Conservation (phyloP, 1,140 invertebrate species). For the Aphelinus atriplicis region DNA sequence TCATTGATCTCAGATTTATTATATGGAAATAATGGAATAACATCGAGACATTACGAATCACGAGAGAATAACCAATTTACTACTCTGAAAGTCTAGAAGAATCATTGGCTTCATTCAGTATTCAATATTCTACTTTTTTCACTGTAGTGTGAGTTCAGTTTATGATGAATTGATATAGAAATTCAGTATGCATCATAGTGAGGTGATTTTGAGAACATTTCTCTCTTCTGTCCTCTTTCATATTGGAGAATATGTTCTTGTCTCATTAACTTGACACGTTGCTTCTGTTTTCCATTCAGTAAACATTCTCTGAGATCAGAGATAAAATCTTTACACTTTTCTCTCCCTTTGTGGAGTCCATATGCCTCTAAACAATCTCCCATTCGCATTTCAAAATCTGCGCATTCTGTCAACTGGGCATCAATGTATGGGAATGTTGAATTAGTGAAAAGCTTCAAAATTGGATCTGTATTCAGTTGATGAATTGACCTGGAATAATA, state of each 20-base stretch:
- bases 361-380: conserved; percentile 37
- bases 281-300: conserved; percentile 8
- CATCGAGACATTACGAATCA: too few relatives aligned
- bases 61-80: too few relatives aligned
- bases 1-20: too few relatives aligned
- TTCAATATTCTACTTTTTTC: too few relatives aligned
- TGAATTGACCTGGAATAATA: conserved; percentile 16
- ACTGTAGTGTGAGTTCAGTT: too few relatives aligned
- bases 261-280: conserved; percentile 29
- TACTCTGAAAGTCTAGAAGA: too few relatives aligned
- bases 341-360: conserved; percentile 9
- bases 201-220: conserved; percentile 24
- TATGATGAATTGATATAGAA: conserved; percentile 49
- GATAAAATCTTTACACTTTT: conserved; percentile 31
- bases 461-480: conserved; percentile 7
- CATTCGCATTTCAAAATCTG: conserved; percentile 36
- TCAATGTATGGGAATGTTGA: background rate
- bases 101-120: too few relatives aligned
- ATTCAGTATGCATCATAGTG: conserved; percentile 21
- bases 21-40: too few relatives aligned
- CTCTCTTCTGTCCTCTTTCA: conserved; percentile 24
- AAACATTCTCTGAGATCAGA: conserved; percentile 35
- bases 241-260: conserved; percentile 14
- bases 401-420: conserved; percentile 21
- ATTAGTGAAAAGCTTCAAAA: conserved; percentile 11